A percentile compares a stretch with the other conserved stretches of the same genome.
Evolutionary conservation across 2,113 vertebrate genomes (phyloP).

Genomic region (Gallinago media): DNA sequence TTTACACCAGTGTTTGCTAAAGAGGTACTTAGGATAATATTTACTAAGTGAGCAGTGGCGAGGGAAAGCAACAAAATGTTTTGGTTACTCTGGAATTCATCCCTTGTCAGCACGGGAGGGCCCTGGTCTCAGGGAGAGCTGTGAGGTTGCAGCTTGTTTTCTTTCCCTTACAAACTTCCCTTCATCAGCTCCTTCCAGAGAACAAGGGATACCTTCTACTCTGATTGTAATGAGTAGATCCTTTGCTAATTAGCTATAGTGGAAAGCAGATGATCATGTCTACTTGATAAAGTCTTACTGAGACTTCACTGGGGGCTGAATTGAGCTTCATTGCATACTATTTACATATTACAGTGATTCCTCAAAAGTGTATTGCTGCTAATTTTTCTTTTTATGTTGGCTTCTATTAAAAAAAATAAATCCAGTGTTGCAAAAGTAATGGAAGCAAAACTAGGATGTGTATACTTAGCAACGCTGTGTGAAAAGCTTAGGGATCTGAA

Average conservation of each 20-base stretch:
- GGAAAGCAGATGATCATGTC: background rate
- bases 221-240: background rate
- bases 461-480: background rate
- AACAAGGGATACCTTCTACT: background rate
- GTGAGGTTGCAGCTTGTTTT: background rate
- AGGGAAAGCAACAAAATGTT: slow-evolving; percentile 30
- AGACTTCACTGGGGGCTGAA: background rate
- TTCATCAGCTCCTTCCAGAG: background rate
- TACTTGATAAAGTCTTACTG: background rate
- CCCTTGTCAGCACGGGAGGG: background rate
- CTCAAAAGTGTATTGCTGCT: background rate
- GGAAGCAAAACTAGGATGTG: background rate
- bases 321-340: background rate
- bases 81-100: background rate
- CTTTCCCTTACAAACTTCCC: background rate
- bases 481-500: background rate
- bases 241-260: background rate
- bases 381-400: background rate
- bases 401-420: background rate
- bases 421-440: background rate
- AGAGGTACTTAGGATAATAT: slow-evolving; percentile 2
- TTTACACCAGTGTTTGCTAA: background rate
- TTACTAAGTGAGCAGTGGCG: background rate
- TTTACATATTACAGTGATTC: background rate
- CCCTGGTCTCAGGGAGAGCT: fast-evolving